Percentiles rank a stretch among this genome's conserved stretches.
Evolutionary conservation across 92 coral and sea anemone genomes (phyloP).

Genomic region (Parazoanthus atlanticus): DNA sequence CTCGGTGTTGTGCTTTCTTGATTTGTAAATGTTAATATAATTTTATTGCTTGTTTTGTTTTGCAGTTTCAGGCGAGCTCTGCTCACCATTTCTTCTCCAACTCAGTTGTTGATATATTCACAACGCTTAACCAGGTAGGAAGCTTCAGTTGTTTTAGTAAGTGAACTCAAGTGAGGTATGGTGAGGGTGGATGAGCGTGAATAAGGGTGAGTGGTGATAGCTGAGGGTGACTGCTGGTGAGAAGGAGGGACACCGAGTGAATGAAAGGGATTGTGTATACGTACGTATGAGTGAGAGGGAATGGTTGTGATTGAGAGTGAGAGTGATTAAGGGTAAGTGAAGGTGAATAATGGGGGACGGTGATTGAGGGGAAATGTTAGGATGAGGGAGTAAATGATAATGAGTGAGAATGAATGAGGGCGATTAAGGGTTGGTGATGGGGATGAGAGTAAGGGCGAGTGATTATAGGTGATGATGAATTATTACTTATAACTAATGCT

Average conservation of each 20-base stretch:
- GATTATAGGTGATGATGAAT: neutral
- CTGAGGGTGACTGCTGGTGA: neutral
- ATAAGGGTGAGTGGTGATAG: neutral
- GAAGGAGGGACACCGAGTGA: neutral
- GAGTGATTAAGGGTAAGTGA: neutral
- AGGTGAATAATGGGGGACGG: neutral
- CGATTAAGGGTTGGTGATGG: neutral
- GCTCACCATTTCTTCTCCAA: slow-evolving; percentile 87
- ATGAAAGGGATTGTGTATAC: no score
- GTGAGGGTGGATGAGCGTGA: neutral
- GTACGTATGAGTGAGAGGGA: neutral
- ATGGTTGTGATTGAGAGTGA: neutral
- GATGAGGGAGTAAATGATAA: neutral
- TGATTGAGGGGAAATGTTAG: neutral
- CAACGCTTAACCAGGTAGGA: slow-evolving; percentile 92
- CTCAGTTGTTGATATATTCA: slow-evolving; percentile 96
- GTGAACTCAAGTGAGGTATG: neutral
- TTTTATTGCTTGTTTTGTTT: neutral
- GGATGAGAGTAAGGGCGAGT: neutral
- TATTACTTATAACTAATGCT: neutral
- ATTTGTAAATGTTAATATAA: no score
- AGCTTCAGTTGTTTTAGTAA: neutral
- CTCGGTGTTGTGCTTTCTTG: no score
- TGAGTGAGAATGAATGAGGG: neutral
- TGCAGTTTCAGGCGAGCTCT: slow-evolving; percentile 89